Conservation (phyloP, 2,888 invertebrate genomes). For the Andrena praecox region DNA sequence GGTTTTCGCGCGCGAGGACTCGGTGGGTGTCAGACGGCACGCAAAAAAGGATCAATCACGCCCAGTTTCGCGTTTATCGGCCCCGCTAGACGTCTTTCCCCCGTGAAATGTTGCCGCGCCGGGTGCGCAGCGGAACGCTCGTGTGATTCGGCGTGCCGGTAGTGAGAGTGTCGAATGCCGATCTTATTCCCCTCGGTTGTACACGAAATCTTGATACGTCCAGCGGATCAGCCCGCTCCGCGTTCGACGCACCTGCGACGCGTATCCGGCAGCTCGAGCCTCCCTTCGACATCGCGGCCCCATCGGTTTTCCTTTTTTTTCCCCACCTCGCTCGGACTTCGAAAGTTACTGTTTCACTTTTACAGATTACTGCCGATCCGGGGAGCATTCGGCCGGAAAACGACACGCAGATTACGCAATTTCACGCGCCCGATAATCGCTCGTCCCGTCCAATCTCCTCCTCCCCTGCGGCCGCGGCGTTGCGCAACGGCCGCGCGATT, state of each 20-base stretch:
- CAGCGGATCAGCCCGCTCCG: neutral
- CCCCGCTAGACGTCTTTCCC: conserved; percentile 45
- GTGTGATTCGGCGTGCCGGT: conserved; percentile 50
- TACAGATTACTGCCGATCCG: conserved; percentile 19
- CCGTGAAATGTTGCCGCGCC: conserved; percentile 59
- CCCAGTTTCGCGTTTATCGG: conserved; percentile 54
- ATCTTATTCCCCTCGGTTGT: conserved; percentile 7
- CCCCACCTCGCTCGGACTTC: conserved; percentile 14
- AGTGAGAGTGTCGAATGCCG: conserved; percentile 57
- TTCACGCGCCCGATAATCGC: conserved; percentile 24
- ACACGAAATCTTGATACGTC: conserved; percentile 48
- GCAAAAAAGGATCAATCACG: conserved; percentile 50
- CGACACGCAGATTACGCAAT: conserved; percentile 37
- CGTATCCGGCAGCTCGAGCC: neutral
- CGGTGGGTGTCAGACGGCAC: conserved; percentile 36
- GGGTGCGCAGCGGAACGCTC: conserved; percentile 40
- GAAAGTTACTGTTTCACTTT: conserved; percentile 55
- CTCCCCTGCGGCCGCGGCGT: neutral
- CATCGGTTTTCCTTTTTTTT: conserved; percentile 3
- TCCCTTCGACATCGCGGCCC: neutral
- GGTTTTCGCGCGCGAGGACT: conserved; percentile 5
- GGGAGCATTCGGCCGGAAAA: conserved; percentile 56
- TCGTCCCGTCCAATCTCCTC: conserved; percentile 23
- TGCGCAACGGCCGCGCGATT: conserved; percentile 25
- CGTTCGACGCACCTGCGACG: conserved; percentile 22